Base-by-base conservation (phyloP, 2,888 invertebrate genomes). In the Drosophila sordidula region DNA sequence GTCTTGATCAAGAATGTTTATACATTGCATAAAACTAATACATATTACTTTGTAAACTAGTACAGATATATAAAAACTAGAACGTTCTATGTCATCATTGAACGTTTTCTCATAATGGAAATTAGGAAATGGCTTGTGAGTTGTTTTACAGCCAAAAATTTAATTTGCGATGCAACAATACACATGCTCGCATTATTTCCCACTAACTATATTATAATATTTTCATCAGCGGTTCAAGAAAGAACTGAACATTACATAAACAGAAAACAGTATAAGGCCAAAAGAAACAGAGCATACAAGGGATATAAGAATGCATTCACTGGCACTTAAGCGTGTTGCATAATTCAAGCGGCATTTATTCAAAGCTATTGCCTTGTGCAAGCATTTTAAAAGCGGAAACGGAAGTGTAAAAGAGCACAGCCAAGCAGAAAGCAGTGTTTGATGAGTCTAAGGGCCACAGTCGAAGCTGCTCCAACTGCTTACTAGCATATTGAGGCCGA, bases 241-340 rank as follows among this genome's bases (percentile, higher is more conserved):
- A 22, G 4, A 29, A 9, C 9, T 9, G 3, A 0, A 29, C 29
- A 9, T 29, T 29, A 29, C 29, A 29, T 9, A 8, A 29, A 41
- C 6, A 25, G 5, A 34, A 12, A 50, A 42, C 41, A 32, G 14
- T 16, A 34, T 56, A 42, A 26, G 36, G 36, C 34, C 29, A 11
- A 26, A n/a, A 45, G 25, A 22, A 18, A 18, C n/a, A 41, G 32
- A 52, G 45, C 52, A 66, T 65, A 49, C 52, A 45, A 26, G 49
- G 50, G 70, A 34, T 59, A 62, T 36, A 65, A 69, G 78, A 78
- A 64, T 66, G 67, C 72, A 70, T 52, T 47, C 56, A 59, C 59
- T 59, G 75, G 75, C 88, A 89, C 82, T 87, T 84, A 89, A 81
- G 70, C 70, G 87, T 78, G 74, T 70, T 84, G 84, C 87, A 84